These are phyloP conservation scores for Hylaeus anthracinus DNA, from an alignment of 1,140 invertebrate genomes.

Conservation along the genomic window DNA sequence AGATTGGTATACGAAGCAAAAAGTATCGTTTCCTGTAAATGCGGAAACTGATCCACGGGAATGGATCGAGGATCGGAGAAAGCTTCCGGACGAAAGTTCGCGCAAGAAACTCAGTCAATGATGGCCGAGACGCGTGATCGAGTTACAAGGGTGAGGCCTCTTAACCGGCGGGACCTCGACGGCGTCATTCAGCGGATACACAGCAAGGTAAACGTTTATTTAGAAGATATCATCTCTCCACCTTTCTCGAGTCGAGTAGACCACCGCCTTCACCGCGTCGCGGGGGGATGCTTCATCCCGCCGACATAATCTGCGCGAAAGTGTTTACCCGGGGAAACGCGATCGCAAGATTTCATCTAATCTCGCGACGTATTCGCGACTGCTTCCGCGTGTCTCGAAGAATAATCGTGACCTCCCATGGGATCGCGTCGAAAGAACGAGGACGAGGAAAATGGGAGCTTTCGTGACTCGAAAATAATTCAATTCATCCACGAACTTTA, in stretches of 20 bases:
- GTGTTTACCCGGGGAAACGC: constrained; percentile 53
- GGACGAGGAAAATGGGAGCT: not conserved
- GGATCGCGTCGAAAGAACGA: not conserved
- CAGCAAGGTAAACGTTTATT: constrained; percentile 59
- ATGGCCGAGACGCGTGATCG: constrained; percentile 39
- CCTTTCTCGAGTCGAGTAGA: constrained; percentile 47
- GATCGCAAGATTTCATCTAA: constrained; percentile 56
- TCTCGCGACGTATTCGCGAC: constrained; percentile 37
- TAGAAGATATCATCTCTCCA: constrained; percentile 60
- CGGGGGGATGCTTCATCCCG: constrained; percentile 22
- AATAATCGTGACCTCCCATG: constrained; percentile 2
- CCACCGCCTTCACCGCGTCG: constrained; percentile 17
- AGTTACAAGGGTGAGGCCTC: constrained; percentile 54
- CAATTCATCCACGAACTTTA: not conserved
- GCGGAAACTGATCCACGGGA: constrained; percentile 25
- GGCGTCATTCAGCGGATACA: constrained; percentile 44
- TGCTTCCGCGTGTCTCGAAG: not conserved
- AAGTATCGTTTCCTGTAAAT: constrained; percentile 19
- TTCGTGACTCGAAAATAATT: not conserved
- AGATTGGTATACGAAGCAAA: not conserved
- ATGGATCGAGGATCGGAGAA: constrained; percentile 25
- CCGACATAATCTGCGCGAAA: constrained; percentile 49
- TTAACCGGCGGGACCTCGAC: constrained; percentile 42
- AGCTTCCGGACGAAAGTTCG: constrained; percentile 16
- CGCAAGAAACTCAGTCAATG: constrained; percentile 30